Evolutionary conservation across 2,888 invertebrate genomes (phyloP), one percentile per base, ranked within the genome.

Genomic region (Microctonus hyperodae): DNA sequence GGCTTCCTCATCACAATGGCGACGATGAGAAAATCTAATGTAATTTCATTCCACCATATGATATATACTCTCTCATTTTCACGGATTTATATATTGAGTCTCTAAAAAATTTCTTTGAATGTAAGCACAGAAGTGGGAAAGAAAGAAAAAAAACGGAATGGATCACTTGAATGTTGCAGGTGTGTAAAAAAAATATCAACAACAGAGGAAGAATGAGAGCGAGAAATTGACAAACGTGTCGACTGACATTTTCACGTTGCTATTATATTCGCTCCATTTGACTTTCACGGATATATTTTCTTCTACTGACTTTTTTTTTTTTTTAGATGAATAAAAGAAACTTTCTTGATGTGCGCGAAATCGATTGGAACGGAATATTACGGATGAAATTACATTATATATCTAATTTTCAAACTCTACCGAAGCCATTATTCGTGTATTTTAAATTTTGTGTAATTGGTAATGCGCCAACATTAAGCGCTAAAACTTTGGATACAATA

Each of bases 401-500:
- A 55, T n/a, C n/a, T n/a, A 20, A 28, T 13, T n/a, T 61, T 67
- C 67, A 67, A 58, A 62, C 67, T 57, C 67, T 71, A 20, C 67
- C 69, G 37, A 72, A 73, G 61, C 69, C 72, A 44, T 72, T 75
- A 51, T 65, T 67, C 56, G 60, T 64, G 35, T 70, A 79, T 16
- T 78, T 78, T 4, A 73, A 62, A 70, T 72, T 75, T 20, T 79
- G 79, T 20, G 67, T 71, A 5, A 44, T 44, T 0, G 88, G 76
- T 7, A 88, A 78, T n/a, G 91, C 86, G 57, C 91, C 91, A 76
- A 93, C 93, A 83, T 94, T 93, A 64, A 93, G 84, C 9, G 93
- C 92, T 76, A 94, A 84, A 68, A 94, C 91, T 85, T 93, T 93
- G 55, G 92, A 90, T 37, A 94, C 92, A 76, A 94, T 91, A 80